Evolutionary conservation across 2,113 vertebrate species (phyloP), one percentile per base, ranked within the genome.

Genomic region (Pithys albifrons): DNA sequence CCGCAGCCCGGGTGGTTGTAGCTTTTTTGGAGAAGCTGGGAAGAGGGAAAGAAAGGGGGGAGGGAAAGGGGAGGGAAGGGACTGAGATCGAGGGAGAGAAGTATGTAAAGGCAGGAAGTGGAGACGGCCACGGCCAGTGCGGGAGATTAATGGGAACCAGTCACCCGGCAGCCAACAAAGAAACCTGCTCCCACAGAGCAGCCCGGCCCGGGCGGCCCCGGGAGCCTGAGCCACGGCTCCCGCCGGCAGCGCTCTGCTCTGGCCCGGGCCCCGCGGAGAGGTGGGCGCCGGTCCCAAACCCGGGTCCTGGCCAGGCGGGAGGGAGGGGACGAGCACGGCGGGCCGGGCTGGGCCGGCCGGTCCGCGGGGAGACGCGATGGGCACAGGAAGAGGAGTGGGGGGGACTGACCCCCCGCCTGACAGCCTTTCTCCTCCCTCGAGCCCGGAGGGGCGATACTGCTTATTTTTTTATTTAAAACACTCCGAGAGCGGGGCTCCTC

Each of bases 91-190:
- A 89, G 86, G 86, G 94, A 91, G 83, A 96, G 91, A 94, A 94
- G 89, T 89, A 95, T 93, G 96, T 94, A 45, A 95, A 96, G 96
- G 81, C 97, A 97, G 97, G 97, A 97, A 97, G 96, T 96, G 93
- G 96, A 95, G 96, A 96, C 95, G 91, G 96, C 94, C 77, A 64
- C 94, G 88, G 89, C 87, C 94, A 93, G 94, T 95, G 92, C 89
- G 94, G 96, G 96, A 96, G 96, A 97, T 96, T 95, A 97, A 97
- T 96, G 90, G 95, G 96, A 97, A 96, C 94, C 96, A 96, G 96
- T 87, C 87, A 89, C 61, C 79, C 93, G 61, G 93, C 91, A 80
- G 95, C 96, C 91, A 95, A 94, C 96, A 96, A 96, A 96, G 96
- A 85, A 93, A 89, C 76, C 77, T 61, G 96, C 91, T 78, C 49